Evolutionary conservation across 1,140 invertebrate genomes (phyloP).

Genomic region (Zaprionus ghesquierei): DNA sequence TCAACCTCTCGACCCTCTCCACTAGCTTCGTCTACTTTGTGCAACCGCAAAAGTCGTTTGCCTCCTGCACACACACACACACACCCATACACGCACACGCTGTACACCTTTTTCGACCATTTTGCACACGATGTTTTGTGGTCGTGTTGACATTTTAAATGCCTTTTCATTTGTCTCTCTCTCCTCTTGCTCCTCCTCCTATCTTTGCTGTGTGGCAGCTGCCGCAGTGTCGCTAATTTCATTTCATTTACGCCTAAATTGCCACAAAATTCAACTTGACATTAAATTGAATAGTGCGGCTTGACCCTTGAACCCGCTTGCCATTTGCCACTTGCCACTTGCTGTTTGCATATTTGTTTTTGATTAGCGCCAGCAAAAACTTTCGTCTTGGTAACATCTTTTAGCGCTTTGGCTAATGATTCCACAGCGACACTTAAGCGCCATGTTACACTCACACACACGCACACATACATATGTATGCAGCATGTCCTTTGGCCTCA

Average conservation of each 20-base stretch:
- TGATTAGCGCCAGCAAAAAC: conserved; percentile 27
- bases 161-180: conserved; percentile 68
- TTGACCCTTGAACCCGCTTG: conserved; percentile 30
- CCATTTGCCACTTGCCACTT: conserved; percentile 11
- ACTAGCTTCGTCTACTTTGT: conserved; percentile 70
- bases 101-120: conserved; percentile 73
- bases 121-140: conserved; percentile 77
- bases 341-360: conserved; percentile 42
- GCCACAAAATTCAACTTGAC: conserved; percentile 50
- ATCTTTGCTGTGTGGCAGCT: not conserved
- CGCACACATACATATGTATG: not conserved
- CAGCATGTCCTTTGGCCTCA: not conserved
- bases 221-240: conserved; percentile 61
- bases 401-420: conserved; percentile 39
- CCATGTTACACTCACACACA: not conserved
- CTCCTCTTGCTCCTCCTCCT: not conserved
- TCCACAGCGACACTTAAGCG: conserved; percentile 46
- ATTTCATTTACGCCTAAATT: conserved; percentile 64
- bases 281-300: conserved; percentile 52
- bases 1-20: conserved; percentile 50
- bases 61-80: conserved; percentile 20
- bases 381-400: conserved; percentile 32
- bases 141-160: conserved; percentile 81
- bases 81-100: conserved; percentile 10
- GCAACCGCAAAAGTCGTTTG: conserved; percentile 71